These are phyloP conservation scores for Halichondria panicea DNA, from an alignment of 37 sponge, comb jelly and placozoan genomes.

Conservation along the genomic window DNA sequence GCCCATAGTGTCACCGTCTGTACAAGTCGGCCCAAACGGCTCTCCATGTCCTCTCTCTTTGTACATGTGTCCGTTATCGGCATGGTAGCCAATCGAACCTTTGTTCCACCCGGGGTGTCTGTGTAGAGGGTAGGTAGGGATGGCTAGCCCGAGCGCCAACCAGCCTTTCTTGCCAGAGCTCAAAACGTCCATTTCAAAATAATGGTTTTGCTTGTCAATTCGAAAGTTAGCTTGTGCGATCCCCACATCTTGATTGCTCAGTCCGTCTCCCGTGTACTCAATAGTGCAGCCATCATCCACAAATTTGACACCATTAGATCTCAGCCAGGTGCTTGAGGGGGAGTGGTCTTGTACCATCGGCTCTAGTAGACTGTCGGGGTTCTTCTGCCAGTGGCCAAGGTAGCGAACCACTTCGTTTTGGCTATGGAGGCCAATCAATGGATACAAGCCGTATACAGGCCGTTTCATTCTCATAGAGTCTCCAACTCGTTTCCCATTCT, in stretches of 20 bases:
- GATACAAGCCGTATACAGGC: constrained; percentile 74
- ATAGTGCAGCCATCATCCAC: constrained; percentile 53
- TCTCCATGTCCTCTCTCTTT: constrained; percentile 54
- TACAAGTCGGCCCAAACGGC: constrained; percentile 69
- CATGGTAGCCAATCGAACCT: constrained; percentile 76
- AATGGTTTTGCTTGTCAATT: constrained; percentile 52
- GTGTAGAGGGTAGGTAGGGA: constrained; percentile 60
- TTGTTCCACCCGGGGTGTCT: constrained; percentile 75
- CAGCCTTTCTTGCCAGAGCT: constrained; percentile 60
- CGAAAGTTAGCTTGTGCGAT: constrained; percentile 56
- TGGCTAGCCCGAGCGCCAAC: constrained; percentile 79
- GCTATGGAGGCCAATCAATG: constrained; percentile 82
- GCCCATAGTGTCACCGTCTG: constrained; percentile 65
- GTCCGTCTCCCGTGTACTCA: constrained; percentile 60
- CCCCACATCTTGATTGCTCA: constrained; percentile 60
- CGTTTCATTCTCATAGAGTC: constrained; percentile 52
- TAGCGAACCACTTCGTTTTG: constrained; percentile 69
- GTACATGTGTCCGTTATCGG: constrained; percentile 74
- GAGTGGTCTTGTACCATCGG: constrained; percentile 37
- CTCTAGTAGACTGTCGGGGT: constrained; percentile 27
- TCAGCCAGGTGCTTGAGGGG: constrained; percentile 56
- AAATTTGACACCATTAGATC: constrained; percentile 66
- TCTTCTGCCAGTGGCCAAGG: constrained; percentile 57
- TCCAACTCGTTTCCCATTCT: constrained; percentile 73
- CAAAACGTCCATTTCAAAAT: constrained; percentile 81